Conservation (phyloP, 1,140 invertebrate species). For the Brachionus rotundiformis region DNA sequence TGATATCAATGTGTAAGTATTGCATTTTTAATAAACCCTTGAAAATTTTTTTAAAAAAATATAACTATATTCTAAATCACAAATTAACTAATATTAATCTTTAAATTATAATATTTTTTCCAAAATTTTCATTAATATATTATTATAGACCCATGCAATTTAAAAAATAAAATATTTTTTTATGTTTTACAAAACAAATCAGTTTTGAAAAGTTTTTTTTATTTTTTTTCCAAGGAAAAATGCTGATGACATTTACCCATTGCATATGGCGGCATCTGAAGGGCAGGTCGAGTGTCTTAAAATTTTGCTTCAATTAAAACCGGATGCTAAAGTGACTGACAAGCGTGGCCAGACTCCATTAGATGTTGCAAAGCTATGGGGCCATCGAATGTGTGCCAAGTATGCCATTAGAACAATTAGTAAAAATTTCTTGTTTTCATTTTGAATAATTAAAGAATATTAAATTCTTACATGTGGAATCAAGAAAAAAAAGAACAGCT, state of each 20-base stretch:
- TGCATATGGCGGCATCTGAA: constrained; percentile 63
- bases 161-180: neutral
- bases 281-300: constrained; percentile 63
- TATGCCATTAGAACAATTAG: constrained; percentile 51
- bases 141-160: too few relatives aligned
- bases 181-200: neutral
- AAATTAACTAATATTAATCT: too few relatives aligned
- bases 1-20: constrained; percentile 54
- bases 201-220: neutral
- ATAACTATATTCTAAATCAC: too few relatives aligned
- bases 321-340: constrained; percentile 59
- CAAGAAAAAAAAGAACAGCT: constrained; percentile 51
- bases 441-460: constrained; percentile 52
- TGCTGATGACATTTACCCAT: constrained; percentile 63
- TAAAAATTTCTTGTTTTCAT: too few relatives aligned
- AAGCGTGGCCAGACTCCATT: constrained; percentile 60
- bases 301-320: constrained; percentile 59
- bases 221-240: constrained; percentile 56
- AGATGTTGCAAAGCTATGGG: constrained; percentile 63
- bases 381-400: constrained; percentile 64
- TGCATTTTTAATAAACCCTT: too few relatives aligned
- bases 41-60: too few relatives aligned
- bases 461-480: constrained; percentile 44
- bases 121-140: too few relatives aligned
- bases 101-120: too few relatives aligned